Base-by-base conservation (phyloP, 2,888 invertebrate genomes). In the Dolichopus griseipennis region DNA sequence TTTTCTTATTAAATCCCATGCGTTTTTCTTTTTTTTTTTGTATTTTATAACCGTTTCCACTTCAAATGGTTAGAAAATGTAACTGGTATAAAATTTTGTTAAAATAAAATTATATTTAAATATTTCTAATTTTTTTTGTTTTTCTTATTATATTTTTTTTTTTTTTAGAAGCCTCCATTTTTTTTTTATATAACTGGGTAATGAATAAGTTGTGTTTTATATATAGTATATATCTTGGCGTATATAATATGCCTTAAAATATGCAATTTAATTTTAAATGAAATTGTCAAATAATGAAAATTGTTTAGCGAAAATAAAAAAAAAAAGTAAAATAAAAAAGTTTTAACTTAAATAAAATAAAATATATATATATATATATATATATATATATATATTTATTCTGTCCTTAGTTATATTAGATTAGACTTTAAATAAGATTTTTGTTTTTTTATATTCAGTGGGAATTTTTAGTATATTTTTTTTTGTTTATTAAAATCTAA, bases 1-100 rank as follows among this genome's bases (percentile, higher is more conserved):
- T 52, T 52, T 52, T 52, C 52, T 52, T 52, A 52, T 52, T 52
- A 52, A 52, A 52, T 52, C 52, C 52, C 52, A 52, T 52, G 52
- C 52, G 52, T 52, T 52, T 52, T 52, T 52, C 18, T 52, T 37
- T 37, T 37, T 37, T 10, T 5, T 37, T 37, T 10, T 37, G 4
- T 37, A 7, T 37, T 34, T 43, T 43, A n/a, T n/a, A n/a, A 41
- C 41, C 9, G 41, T 41, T 41, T 12, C 41, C 15, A 18, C 18
- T 52, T 52, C 15, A 52, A 52, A 52, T 52, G 52, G 52, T 52
- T 15, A 52, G 15, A 52, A 52, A n/a, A 12, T 52, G 52, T 52
- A 27, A 27, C 27, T 52, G 18, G 52, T 52, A 18, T 12, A n/a
- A 15, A 18, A 12, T 52, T 7, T 52, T 18, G 52, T 52, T 9